A percentile compares a stretch with the other conserved stretches of the same genome.
These are phyloP conservation scores for Drosophila dives DNA, from an alignment of 2,888 invertebrate species.

Conservation along the genomic window DNA sequence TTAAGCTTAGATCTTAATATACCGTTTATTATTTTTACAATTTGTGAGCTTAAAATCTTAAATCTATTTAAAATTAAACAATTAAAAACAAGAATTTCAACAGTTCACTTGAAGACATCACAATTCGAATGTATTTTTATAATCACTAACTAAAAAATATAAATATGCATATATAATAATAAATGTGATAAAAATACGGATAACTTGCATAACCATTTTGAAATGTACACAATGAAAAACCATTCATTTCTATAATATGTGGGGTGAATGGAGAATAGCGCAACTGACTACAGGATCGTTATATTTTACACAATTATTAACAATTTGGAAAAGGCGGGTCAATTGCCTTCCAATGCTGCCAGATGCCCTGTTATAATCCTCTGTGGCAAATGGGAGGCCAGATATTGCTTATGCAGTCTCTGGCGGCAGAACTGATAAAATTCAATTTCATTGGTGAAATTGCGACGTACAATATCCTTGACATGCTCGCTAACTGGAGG, in stretches of 20 bases:
- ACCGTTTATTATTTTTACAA: conserved; percentile 53
- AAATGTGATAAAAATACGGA: conserved; percentile 30
- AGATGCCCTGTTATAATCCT: conserved; percentile 66
- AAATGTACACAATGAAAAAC: conserved; percentile 65
- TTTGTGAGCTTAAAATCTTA: conserved; percentile 51
- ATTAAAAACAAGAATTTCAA: conserved; percentile 73
- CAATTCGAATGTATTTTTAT: conserved; percentile 64
- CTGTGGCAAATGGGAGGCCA: conserved; percentile 87
- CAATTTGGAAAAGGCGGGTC: conserved; percentile 9
- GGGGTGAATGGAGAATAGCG: conserved; percentile 29
- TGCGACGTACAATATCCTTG: conserved; percentile 92
- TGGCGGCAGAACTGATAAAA: conserved; percentile 96
- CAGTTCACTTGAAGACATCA: conserved; percentile 77
- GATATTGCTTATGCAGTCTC: conserved; percentile 91
- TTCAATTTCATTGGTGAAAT: conserved; percentile 95
- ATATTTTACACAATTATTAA: conserved; percentile 47
- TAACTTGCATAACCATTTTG: conserved; percentile 55
- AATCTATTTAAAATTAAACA: conserved; percentile 42
- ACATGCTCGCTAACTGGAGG: conserved; percentile 94
- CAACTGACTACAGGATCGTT: conserved; percentile 47
- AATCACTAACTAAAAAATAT: conserved; percentile 62
- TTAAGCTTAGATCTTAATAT: conserved; percentile 22
- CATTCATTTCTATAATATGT: conserved; percentile 42
- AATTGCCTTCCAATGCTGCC: conserved; percentile 34
- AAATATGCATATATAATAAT: conserved; percentile 55